Evolutionary conservation across 2,113 vertebrate species (phyloP).

Genomic region (Phylloscopus whistleri): DNA sequence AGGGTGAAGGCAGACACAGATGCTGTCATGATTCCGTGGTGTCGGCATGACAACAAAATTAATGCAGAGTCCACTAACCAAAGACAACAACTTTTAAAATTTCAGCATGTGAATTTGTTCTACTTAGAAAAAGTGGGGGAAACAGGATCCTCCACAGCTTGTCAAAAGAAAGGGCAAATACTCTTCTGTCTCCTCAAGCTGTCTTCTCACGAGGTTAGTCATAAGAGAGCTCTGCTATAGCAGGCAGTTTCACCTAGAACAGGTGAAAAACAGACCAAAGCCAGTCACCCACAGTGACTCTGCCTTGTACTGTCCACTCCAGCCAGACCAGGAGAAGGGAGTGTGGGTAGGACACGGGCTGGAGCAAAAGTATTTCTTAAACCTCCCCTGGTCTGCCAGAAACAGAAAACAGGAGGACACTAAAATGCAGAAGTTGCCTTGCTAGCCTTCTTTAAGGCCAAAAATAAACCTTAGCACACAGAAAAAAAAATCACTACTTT

Average conservation of each 20-base stretch:
- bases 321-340: neutral
- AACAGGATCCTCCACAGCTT: neutral
- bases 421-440: neutral
- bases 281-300: too few species aligned
- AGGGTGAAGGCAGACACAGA: neutral
- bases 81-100: neutral
- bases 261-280: neutral
- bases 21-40: neutral
- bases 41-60: neutral
- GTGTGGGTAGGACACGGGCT: rapidly evolving
- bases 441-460: neutral
- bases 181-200: neutral
- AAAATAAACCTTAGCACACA: neutral
- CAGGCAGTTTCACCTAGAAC: neutral
- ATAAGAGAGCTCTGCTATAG: neutral
- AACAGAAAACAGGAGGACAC: neutral
- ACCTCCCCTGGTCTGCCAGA: neutral
- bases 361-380: neutral
- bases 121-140: neutral
- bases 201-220: neutral
- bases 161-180: neutral
- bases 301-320: neutral
- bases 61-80: neutral
- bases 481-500: neutral
- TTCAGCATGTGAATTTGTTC: neutral